Percentiles rank a stretch among this genome's conserved stretches.
phyloP scores from a whole-genome alignment of 2,888 invertebrate species.

The Cephus rjabovi region DNA sequence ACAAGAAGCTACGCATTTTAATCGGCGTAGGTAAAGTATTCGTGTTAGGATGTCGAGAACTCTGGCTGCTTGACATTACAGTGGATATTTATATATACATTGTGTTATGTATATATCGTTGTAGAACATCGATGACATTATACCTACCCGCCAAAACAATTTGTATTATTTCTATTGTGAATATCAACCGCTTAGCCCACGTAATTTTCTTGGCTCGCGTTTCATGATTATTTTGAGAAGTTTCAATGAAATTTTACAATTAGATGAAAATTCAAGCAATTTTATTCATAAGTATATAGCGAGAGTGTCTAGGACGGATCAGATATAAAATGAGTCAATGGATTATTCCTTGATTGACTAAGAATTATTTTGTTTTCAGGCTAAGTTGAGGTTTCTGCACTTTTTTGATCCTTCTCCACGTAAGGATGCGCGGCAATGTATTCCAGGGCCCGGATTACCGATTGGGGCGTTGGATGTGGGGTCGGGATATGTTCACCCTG shows the following conservation, averaged over 20 bases:
- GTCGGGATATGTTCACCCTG: conserved; percentile 37
- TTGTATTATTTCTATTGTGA: background rate
- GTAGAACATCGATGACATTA: background rate
- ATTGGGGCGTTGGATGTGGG: conserved; percentile 27
- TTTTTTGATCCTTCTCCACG: conserved; percentile 16
- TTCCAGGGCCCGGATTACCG: conserved; percentile 34
- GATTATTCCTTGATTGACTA: background rate
- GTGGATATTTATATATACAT: background rate
- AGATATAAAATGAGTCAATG: background rate
- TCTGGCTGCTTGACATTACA: background rate
- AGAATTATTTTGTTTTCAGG: no score
- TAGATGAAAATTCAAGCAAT: background rate
- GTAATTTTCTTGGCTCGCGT: background rate
- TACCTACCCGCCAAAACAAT: background rate
- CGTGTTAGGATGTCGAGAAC: conserved; percentile 31
- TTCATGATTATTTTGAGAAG: background rate
- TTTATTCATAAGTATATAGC: background rate
- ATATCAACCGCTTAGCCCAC: background rate
- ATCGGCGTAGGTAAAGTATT: conserved; percentile 33
- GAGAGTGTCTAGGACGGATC: background rate
- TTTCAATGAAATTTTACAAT: background rate
- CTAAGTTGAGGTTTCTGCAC: no score
- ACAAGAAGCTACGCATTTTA: conserved; percentile 8
- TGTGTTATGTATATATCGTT: background rate
- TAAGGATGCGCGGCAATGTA: conserved; percentile 36